A percentile compares a stretch with the other conserved stretches of the same genome.
These are phyloP conservation scores for Lepus timidus DNA, from an alignment of 2,113 vertebrate genomes.

Conservation along the genomic window DNA sequence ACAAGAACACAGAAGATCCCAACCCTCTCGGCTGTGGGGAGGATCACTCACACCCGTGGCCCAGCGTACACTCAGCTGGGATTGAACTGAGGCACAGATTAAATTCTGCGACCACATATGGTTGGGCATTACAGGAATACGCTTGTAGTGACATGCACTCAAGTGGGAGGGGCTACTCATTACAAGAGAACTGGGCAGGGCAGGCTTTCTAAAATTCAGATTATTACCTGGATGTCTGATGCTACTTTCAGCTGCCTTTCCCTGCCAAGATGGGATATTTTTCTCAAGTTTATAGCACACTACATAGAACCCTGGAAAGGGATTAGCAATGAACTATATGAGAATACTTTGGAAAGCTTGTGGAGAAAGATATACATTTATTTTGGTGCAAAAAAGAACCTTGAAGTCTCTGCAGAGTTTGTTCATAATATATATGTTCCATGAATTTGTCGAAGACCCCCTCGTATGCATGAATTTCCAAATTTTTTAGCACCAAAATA, in stretches of 20 bases:
- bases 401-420: too few relatives aligned
- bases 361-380: too few relatives aligned
- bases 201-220: neutral
- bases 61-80: neutral
- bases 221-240: neutral
- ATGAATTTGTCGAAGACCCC: too few relatives aligned
- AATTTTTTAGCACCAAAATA: too few relatives aligned
- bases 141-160: neutral
- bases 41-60: neutral
- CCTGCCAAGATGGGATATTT: neutral
- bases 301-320: neutral
- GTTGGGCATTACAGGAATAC: neutral
- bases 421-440: too few relatives aligned
- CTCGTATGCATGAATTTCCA: too few relatives aligned
- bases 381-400: too few relatives aligned
- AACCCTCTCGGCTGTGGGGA: neutral
- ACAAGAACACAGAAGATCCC: neutral
- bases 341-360: too few relatives aligned
- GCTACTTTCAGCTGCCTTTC: neutral
- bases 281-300: neutral
- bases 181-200: neutral
- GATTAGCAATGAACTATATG: neutral
- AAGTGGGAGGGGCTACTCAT: neutral
- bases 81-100: neutral
- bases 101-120: neutral